These are phyloP conservation scores for Drosophila equinoxialis DNA, from an alignment of 1,140 invertebrate genomes.

Conservation along the genomic window DNA sequence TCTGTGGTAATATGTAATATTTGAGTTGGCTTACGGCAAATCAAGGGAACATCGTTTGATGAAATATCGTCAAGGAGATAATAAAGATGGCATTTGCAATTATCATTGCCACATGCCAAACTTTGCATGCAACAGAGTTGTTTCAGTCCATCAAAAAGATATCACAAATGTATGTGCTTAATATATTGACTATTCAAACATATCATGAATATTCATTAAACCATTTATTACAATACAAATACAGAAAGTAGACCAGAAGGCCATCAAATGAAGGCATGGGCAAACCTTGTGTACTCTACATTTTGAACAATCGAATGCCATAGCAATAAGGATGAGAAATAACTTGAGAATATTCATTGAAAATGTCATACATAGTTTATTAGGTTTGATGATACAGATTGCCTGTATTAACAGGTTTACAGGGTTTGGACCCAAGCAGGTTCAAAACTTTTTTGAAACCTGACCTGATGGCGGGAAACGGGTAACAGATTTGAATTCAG, in stretches of 20 bases:
- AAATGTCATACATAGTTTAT: too few relatives aligned
- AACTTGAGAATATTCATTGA: too few relatives aligned
- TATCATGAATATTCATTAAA: slow-evolving; percentile 1
- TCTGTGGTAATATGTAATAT: slow-evolving; percentile 11
- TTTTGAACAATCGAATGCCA: background rate
- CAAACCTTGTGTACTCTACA: background rate
- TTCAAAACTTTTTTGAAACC: too few relatives aligned
- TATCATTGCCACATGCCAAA: background rate
- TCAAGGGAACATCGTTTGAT: background rate
- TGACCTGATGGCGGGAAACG: too few relatives aligned
- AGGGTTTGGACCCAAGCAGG: too few relatives aligned
- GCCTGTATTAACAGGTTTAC: too few relatives aligned
- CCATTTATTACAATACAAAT: background rate
- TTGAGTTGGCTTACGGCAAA: background rate
- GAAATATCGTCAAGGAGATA: background rate
- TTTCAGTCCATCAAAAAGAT: background rate
- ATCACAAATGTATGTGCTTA: background rate
- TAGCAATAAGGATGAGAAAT: too few relatives aligned
- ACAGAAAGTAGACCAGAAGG: background rate
- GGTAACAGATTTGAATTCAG: too few relatives aligned
- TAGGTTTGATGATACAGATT: too few relatives aligned
- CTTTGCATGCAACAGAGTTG: background rate
- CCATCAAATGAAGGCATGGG: background rate
- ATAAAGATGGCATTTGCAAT: background rate
- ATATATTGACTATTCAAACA: background rate